phyloP scores from a whole-genome alignment of 2,797 vertebrate species.

The Notolepis coatsorum region DNA sequence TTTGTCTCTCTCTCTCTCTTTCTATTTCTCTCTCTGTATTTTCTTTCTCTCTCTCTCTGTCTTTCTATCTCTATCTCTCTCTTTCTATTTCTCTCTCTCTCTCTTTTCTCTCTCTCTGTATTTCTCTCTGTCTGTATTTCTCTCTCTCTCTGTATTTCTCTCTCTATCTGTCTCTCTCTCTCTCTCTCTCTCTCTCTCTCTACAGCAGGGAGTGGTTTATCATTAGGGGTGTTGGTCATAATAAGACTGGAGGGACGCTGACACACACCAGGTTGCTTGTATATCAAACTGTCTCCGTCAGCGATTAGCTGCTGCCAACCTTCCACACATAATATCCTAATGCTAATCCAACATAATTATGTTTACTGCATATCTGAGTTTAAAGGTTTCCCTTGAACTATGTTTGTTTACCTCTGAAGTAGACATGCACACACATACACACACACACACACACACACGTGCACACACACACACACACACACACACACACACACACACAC shows the following conservation, averaged over 20 bases:
- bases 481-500: no score
- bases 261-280: constrained; percentile 52
- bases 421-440: constrained; percentile 2
- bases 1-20: no score
- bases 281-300: constrained; percentile 28
- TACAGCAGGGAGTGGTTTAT: constrained; percentile 26
- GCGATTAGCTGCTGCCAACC: constrained; percentile 55
- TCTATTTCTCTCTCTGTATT: no score
- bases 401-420: constrained; percentile 61
- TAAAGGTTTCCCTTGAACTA: constrained; percentile 54
- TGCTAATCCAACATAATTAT: constrained; percentile 57
- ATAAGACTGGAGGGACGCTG: constrained; percentile 48
- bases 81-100: no score
- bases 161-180: constrained; percentile 11
- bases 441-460: no score
- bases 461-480: no score
- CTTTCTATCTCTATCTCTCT: no score
- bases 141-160: no score
- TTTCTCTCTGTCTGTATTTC: no score
- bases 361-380: constrained; percentile 52
- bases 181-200: constrained; percentile 6
- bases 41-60: no score
- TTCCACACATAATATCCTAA: constrained; percentile 48
- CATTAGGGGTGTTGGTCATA: constrained; percentile 59
- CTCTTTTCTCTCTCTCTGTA: no score